These are phyloP conservation scores for Athalia rosae DNA, from an alignment of 2,888 invertebrate genomes.

Conservation along the genomic window DNA sequence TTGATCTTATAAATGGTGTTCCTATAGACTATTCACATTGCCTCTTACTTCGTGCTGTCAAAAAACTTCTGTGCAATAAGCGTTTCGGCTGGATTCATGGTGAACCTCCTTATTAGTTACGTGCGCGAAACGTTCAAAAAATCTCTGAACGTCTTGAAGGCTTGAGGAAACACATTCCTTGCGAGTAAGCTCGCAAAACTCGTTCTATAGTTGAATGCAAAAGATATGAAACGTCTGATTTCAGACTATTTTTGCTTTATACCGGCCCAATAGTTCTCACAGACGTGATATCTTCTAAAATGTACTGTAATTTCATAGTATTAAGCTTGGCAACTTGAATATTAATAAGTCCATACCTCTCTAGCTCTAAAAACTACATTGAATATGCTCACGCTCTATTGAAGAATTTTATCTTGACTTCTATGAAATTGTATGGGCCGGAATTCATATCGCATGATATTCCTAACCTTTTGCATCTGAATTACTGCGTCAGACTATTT, in stretches of 20 bases:
- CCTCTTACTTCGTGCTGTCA: constrained; percentile 45
- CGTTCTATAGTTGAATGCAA: constrained; percentile 51
- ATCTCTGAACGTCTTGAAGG: constrained; percentile 24
- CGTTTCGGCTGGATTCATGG: constrained; percentile 50
- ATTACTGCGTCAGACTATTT: constrained; percentile 55
- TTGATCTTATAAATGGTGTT: constrained; percentile 45
- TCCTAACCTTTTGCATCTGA: constrained; percentile 60
- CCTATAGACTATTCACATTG: constrained; percentile 47
- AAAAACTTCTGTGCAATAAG: constrained; percentile 48
- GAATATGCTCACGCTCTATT: constrained; percentile 51
- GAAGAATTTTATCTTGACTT: constrained; percentile 55
- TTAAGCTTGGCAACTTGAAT: constrained; percentile 52
- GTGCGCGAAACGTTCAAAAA: constrained; percentile 45
- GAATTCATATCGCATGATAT: constrained; percentile 58
- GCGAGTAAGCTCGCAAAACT: constrained; percentile 56
- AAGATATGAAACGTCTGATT: constrained; percentile 53
- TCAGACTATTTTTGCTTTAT: constrained; percentile 51
- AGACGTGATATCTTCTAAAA: constrained; percentile 42
- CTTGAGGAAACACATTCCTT: constrained; percentile 51
- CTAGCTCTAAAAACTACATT: constrained; percentile 45
- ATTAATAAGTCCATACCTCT: constrained; percentile 49
- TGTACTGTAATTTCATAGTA: constrained; percentile 54
- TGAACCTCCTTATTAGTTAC: constrained; percentile 46
- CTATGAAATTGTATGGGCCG: constrained; percentile 55
- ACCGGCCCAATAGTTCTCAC: constrained; percentile 53